Base-by-base conservation (phyloP, 2,113 vertebrate species). In the Perognathus longimembris region DNA sequence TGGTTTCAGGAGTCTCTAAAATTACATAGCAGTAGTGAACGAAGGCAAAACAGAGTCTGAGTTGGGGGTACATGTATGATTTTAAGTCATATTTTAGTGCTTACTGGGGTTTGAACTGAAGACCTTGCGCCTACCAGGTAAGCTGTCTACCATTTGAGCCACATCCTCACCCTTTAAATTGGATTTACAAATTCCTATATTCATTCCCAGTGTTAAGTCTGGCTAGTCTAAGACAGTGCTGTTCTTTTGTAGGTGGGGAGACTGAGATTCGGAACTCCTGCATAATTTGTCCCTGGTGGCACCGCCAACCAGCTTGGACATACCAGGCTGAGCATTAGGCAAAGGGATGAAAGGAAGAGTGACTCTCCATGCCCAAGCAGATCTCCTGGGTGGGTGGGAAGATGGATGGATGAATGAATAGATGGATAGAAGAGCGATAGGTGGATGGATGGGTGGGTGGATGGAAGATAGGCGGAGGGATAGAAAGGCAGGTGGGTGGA, bases 71-170 rank as follows among this genome's bases (percentile, higher is more conserved):
- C 70, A 30, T 12, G 11, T 50, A 61, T n/a, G 18, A 34, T 50
- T 81, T 75, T 54, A 86, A 88, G 59, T 78, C 61, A 0, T 32
- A 40, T 75, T 88, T 89, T 57, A 64, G 59, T 92, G 67, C 70
- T 70, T 34, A 54, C 17, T 54, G 50, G 50, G 12, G 50, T 54
- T 54, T 54, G 50, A 54, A 54, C 50, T 15, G 14, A 14, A 54
- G 50, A 4, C 50, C 15, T 54, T 15, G 50, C 50, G 4, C 45
- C 50, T 18, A 15, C 50, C 14, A 54, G 50, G 14, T 54, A 54
- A 54, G 17, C 15, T n/a, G 15, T n/a, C n/a, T 45, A 54, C 50
- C 50, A 54, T 54, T 54, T 54, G 50, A 15, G 15, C 50, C 50
- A 10, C 2, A 54, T 15, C 32, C 12, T 45, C 8, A 32, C 24